A percentile compares a stretch with the other conserved stretches of the same genome.
Evolutionary conservation across 1,140 invertebrate species (phyloP).

Genomic region (Goniozus legneri): DNA sequence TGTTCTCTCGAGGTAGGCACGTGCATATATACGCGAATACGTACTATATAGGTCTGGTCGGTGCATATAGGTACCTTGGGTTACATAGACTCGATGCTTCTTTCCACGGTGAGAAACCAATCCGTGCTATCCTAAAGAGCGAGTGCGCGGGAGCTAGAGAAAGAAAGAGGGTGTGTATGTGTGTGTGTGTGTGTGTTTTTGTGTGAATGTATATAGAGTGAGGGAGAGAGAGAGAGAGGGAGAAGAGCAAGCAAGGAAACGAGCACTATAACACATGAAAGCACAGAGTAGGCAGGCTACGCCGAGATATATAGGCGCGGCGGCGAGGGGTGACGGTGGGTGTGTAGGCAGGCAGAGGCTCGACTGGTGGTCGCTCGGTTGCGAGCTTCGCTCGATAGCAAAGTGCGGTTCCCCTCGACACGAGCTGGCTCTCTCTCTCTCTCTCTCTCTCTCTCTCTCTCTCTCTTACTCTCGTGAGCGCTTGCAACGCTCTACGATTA

Average conservation of each 20-base stretch:
- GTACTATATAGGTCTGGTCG: not conserved
- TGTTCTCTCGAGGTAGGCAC: not conserved
- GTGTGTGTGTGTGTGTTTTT: not conserved
- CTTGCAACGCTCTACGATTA: conserved; percentile 46
- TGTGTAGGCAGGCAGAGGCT: conserved; percentile 26
- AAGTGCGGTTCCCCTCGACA: conserved; percentile 46
- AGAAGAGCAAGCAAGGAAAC: too few species aligned
- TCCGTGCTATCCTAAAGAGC: conserved; percentile 8
- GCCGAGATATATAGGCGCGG: not conserved
- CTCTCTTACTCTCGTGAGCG: too few species aligned
- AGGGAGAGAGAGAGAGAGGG: too few species aligned
- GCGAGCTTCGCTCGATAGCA: conserved; percentile 48
- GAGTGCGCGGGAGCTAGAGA: conserved; percentile 4
- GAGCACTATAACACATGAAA: too few species aligned
- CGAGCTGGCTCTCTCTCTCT: conserved; percentile 44
- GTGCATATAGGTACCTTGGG: conserved; percentile 8
- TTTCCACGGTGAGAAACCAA: conserved; percentile 16
- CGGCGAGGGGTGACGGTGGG: conserved; percentile 7
- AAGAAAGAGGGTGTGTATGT: not conserved
- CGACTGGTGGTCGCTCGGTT: conserved; percentile 34
- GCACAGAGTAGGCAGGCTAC: conserved; percentile 10
- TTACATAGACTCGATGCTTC: conserved; percentile 13
- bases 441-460: too few species aligned
- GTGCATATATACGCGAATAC: not conserved
- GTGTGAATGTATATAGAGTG: not conserved